These are phyloP conservation scores for Julus scandinavius DNA, from an alignment of 2,888 invertebrate genomes.

Conservation along the genomic window DNA sequence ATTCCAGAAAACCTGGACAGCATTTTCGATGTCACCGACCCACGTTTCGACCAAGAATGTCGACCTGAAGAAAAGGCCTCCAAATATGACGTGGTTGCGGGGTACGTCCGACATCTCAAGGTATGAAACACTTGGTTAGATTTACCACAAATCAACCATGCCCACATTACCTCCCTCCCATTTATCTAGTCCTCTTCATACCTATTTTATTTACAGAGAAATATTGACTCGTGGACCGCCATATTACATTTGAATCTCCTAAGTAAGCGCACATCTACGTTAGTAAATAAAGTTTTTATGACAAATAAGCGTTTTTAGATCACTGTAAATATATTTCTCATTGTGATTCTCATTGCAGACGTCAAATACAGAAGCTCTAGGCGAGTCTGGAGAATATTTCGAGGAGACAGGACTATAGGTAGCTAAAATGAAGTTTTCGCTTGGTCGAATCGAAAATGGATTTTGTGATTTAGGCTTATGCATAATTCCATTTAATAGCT, in stretches of 20 bases:
- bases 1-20: not conserved
- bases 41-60: not conserved
- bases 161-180: not conserved
- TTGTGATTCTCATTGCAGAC: not conserved
- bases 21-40: conserved; percentile 25
- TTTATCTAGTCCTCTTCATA: not conserved
- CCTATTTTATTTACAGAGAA: conserved; percentile 5
- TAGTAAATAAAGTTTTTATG: not conserved
- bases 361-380: not conserved
- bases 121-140: not conserved
- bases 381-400: not conserved
- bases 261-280: not conserved
- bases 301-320: no score
- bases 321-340: not conserved
- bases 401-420: not conserved
- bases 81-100: not conserved
- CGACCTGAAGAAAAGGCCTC: not conserved
- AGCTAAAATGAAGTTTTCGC: not conserved
- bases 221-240: not conserved
- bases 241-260: not conserved
- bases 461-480: not conserved
- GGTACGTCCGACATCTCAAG: conserved; percentile 9
- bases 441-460: not conserved
- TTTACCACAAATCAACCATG: no score
- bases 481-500: not conserved